These are phyloP conservation scores for Phaethornis superciliosus DNA, from an alignment of 2,113 vertebrate species.

Conservation along the genomic window DNA sequence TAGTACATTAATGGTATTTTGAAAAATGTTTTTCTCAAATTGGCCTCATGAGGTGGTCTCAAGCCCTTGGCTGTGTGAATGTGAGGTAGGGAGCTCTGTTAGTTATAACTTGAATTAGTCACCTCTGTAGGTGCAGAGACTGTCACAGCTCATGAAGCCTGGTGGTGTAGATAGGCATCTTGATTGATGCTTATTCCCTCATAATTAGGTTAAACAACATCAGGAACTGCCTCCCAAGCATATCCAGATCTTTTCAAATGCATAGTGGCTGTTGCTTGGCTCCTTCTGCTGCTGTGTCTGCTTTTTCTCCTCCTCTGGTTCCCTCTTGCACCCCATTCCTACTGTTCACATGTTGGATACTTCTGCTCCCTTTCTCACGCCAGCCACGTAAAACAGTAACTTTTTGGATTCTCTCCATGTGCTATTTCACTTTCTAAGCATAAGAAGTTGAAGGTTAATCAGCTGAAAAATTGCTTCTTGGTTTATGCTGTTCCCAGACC, in stretches of 20 bases:
- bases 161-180: background rate
- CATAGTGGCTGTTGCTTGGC: background rate
- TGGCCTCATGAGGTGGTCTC: background rate
- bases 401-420: background rate
- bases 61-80: background rate
- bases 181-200: background rate
- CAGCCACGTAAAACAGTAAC: background rate
- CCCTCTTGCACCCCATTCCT: background rate
- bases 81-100: background rate
- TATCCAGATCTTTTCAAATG: background rate
- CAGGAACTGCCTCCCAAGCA: background rate
- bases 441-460: background rate
- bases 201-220: background rate
- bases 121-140: background rate
- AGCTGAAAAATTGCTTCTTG: background rate
- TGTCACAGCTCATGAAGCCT: background rate
- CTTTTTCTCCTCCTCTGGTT: background rate
- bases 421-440: background rate
- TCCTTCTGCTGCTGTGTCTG: background rate
- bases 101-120: background rate
- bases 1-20: rapidly evolving
- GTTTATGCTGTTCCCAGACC: background rate
- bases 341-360: rapidly evolving
- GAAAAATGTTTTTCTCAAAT: background rate
- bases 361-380: background rate